Percentiles rank a stretch among this genome's conserved stretches.
These are phyloP conservation scores for Elachura formosa DNA, from an alignment of 2,113 vertebrate species.

Conservation along the genomic window DNA sequence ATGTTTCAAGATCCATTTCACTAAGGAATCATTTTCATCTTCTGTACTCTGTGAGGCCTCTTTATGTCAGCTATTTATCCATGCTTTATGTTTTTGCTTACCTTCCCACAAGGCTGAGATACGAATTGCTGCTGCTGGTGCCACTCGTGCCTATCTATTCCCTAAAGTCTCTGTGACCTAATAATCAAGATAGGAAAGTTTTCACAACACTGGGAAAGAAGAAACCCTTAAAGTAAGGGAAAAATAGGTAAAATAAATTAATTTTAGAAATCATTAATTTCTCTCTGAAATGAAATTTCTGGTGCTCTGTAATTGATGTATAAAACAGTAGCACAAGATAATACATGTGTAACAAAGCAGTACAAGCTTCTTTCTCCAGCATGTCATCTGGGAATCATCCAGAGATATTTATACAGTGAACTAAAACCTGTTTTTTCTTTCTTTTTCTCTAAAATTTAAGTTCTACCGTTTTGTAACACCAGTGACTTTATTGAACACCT, in stretches of 20 bases:
- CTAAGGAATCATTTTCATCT: conserved; percentile 25
- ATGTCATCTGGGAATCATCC: neutral
- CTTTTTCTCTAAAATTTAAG: neutral
- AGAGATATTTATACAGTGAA: neutral
- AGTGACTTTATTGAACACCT: neutral
- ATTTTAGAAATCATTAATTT: neutral
- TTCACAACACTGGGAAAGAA: neutral
- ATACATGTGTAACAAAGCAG: neutral
- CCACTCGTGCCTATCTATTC: neutral
- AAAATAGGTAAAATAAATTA: neutral
- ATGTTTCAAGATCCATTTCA: conserved; percentile 25
- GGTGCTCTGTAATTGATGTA: neutral
- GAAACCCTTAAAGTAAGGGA: neutral
- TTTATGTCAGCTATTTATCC: conserved; percentile 10
- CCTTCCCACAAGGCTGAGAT: neutral
- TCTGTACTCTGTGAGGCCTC: neutral
- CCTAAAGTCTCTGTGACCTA: neutral
- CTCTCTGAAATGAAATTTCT: neutral
- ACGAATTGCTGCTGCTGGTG: neutral
- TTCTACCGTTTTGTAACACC: neutral
- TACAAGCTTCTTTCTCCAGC: neutral
- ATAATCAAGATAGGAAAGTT: neutral
- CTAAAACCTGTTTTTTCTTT: neutral
- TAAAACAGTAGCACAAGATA: neutral
- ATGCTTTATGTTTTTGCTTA: neutral